A percentile compares a stretch with the other conserved stretches of the same genome.
phyloP scores from a whole-genome alignment of 2,113 vertebrate species.

The Bothrops jararaca region DNA sequence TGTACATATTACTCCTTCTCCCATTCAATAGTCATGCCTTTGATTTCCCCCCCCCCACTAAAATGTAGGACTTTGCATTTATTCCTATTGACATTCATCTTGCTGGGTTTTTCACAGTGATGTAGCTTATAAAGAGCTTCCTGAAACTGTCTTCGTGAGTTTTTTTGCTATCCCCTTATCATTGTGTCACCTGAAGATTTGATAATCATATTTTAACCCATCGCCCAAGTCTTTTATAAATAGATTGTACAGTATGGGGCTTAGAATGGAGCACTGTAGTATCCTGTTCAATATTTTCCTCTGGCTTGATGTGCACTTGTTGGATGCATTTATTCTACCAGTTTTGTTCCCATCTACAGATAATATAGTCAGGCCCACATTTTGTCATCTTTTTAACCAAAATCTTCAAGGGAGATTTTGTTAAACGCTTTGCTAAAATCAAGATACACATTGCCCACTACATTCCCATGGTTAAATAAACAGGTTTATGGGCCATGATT shows the following conservation, averaged over 20 bases:
- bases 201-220: neutral
- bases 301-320: neutral
- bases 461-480: neutral
- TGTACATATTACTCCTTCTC: neutral
- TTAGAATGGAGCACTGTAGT: neutral
- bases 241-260: neutral
- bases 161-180: neutral
- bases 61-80: neutral
- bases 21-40: neutral
- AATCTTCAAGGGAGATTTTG: neutral
- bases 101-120: neutral
- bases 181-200: neutral
- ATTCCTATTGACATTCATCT: neutral
- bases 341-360: neutral
- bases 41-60: neutral
- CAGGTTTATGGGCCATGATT: neutral
- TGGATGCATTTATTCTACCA: neutral
- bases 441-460: neutral
- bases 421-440: neutral
- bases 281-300: neutral
- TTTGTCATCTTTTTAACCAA: neutral
- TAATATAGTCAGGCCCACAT: neutral
- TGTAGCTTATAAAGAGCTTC: neutral
- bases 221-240: neutral
- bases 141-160: neutral